These are phyloP conservation scores for Drosophila sordidula DNA, from an alignment of 2,888 invertebrate species.

Conservation along the genomic window DNA sequence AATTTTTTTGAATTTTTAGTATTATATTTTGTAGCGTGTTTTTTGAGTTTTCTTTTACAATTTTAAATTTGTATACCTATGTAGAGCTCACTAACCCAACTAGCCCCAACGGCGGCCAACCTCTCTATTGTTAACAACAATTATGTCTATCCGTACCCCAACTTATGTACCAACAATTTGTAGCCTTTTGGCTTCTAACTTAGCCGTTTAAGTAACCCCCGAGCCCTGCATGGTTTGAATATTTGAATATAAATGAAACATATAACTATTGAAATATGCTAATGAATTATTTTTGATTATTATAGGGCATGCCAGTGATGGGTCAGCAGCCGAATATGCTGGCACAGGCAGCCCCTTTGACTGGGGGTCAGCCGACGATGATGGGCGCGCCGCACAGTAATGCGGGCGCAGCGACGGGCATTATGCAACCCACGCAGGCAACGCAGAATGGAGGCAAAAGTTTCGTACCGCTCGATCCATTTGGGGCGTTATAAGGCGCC, in stretches of 20 bases:
- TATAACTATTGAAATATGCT: conserved; percentile 7
- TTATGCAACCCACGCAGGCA: conserved; percentile 80
- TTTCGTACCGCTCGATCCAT: conserved; percentile 86
- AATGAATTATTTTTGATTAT: conserved; percentile 36
- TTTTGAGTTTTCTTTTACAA: conserved; percentile 32
- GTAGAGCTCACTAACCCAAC: conserved; percentile 45
- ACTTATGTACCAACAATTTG: conserved; percentile 16
- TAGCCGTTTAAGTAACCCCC: conserved; percentile 42
- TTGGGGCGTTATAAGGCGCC: conserved; percentile 86
- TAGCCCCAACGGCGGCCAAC: neutral
- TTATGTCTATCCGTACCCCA: conserved; percentile 20
- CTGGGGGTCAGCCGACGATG: conserved; percentile 83
- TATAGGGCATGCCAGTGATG: conserved; percentile 85
- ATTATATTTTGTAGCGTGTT: conserved; percentile 23
- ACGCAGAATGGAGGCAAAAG: conserved; percentile 84
- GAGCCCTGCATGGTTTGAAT: conserved; percentile 47
- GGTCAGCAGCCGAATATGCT: conserved; percentile 83
- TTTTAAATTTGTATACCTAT: conserved; percentile 27
- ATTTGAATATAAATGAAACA: conserved; percentile 7
- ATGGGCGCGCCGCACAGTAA: conserved; percentile 82
- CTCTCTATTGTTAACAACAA: neutral
- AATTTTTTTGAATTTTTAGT: conserved; percentile 4
- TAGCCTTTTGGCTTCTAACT: conserved; percentile 42
- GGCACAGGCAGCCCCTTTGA: conserved; percentile 84
- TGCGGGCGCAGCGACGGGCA: conserved; percentile 69